Conservation (phyloP, 1,140 invertebrate species). For the Zaprionus tsacasi region DNA sequence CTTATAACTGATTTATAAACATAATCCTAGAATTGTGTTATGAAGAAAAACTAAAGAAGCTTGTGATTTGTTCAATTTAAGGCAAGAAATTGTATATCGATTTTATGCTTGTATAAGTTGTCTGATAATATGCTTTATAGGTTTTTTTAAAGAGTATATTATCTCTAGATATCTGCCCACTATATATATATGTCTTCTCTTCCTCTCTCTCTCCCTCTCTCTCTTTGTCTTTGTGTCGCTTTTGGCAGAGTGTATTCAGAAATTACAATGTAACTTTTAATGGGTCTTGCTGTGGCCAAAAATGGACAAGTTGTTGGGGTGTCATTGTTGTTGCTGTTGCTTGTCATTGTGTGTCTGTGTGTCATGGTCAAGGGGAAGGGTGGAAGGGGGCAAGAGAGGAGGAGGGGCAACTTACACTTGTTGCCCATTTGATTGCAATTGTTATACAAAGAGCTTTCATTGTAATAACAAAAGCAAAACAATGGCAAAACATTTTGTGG, state of each 20-base stretch:
- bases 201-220: too few species aligned
- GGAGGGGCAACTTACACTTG: slow-evolving; percentile 46
- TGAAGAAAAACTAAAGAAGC: too few species aligned
- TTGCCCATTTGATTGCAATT: slow-evolving; percentile 60
- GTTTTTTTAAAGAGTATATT: background rate
- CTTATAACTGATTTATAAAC: too few species aligned
- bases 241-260: slow-evolving; percentile 20
- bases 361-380: slow-evolving; percentile 12
- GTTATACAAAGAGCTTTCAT: slow-evolving; percentile 76
- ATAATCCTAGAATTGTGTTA: too few species aligned
- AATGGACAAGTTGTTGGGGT: slow-evolving; percentile 60
- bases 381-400: background rate
- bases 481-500: slow-evolving; percentile 60
- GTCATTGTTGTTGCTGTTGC: slow-evolving; percentile 42
- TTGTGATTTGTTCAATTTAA: too few species aligned
- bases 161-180: background rate
- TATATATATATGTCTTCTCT: background rate
- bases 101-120: too few species aligned
- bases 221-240: too few species aligned
- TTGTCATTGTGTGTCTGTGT: slow-evolving; percentile 19
- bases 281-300: slow-evolving; percentile 74
- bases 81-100: too few species aligned
- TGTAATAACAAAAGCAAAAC: slow-evolving; percentile 76
- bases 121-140: too few species aligned
- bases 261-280: slow-evolving; percentile 68